A percentile compares a stretch with the other conserved stretches of the same genome.
Conservation (phyloP, 23 tunicate species). For the Ciona savignyi region DNA sequence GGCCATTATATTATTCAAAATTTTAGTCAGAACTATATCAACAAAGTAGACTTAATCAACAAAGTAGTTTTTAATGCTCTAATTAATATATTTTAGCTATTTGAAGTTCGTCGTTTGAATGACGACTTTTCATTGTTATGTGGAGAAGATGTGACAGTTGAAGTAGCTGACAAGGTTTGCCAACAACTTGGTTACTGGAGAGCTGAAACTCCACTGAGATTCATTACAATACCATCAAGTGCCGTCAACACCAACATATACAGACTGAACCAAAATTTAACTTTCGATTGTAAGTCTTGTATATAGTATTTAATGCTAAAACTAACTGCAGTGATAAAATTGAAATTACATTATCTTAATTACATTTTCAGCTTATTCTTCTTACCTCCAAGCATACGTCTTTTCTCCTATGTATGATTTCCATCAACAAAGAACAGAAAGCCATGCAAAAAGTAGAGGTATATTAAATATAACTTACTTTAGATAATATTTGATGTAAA, state of each 20-base stretch:
- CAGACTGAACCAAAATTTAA: conserved; percentile 6
- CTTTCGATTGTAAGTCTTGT: conserved; percentile 7
- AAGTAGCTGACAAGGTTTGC: conserved; percentile 48
- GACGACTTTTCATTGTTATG: conserved; percentile 39
- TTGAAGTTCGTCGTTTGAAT: conserved; percentile 34
- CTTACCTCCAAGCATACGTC: neutral
- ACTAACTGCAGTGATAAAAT: no score
- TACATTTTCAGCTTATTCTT: no score
- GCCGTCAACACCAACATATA: neutral
- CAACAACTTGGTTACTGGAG: conserved; percentile 30
- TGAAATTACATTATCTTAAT: no score
- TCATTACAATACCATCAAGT: conserved; percentile 3
- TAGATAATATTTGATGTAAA: no score
- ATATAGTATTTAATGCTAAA: neutral
- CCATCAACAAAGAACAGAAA: neutral
- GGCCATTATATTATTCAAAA: no score
- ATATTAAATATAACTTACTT: no score
- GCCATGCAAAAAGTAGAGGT: neutral
- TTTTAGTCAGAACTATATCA: no score
- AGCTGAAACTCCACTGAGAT: conserved; percentile 30
- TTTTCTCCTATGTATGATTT: neutral
- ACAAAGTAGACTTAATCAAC: no score
- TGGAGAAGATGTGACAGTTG: conserved; percentile 50
- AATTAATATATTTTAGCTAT: conserved; percentile 22
- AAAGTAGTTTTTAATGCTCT: no score